Percentiles rank a stretch among this genome's conserved stretches.
These are phyloP conservation scores for Rhombomys opimus DNA, from an alignment of 2,113 vertebrate genomes.

Conservation along the genomic window DNA sequence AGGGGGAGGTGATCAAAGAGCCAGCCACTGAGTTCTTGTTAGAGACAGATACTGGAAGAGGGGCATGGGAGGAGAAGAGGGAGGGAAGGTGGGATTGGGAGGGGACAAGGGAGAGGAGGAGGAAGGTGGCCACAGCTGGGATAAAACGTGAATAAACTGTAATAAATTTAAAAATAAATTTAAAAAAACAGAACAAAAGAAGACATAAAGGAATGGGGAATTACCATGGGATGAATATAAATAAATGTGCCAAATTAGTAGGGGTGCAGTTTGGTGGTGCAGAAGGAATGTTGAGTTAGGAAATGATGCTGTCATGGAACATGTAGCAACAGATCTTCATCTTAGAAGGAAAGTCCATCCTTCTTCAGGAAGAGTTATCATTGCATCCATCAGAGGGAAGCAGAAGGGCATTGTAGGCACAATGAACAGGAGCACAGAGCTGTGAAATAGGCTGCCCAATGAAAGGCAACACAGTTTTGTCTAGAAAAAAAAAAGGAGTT, in stretches of 20 bases:
- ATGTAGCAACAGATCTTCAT: neutral
- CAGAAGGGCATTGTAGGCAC: neutral
- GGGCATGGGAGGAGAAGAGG: too few relatives aligned
- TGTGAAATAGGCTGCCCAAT: constrained; percentile 17
- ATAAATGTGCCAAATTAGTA: neutral
- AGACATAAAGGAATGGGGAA: neutral
- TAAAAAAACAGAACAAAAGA: too few relatives aligned
- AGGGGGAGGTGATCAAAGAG: too few relatives aligned
- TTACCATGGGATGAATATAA: neutral
- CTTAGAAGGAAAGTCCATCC: neutral
- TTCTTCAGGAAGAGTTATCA: neutral
- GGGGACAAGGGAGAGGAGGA: too few relatives aligned
- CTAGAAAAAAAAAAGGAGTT: neutral
- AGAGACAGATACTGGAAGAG: too few relatives aligned
- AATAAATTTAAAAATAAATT: too few relatives aligned
- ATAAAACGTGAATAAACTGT: too few relatives aligned
- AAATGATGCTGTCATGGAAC: neutral
- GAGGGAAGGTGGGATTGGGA: too few relatives aligned
- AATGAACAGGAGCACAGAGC: neutral
- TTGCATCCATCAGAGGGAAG: neutral
- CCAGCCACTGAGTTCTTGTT: too few relatives aligned
- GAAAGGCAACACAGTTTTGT: neutral
- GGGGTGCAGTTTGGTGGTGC: neutral
- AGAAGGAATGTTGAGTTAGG: neutral
- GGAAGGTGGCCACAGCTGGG: too few relatives aligned